These are phyloP conservation scores for Limonius californicus DNA, from an alignment of 1,140 invertebrate genomes.

Conservation along the genomic window DNA sequence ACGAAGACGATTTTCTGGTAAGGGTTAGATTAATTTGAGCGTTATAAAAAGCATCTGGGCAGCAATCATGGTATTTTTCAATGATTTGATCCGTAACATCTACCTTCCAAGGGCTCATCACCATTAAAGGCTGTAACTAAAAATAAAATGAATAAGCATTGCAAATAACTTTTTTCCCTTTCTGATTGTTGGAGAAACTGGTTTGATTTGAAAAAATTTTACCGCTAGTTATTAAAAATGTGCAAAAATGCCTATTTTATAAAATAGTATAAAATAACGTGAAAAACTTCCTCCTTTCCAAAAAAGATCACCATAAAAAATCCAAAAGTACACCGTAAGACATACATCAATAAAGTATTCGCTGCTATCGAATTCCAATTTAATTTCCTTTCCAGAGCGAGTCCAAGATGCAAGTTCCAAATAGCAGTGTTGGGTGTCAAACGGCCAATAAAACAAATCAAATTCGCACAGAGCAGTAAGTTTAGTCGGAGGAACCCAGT, in stretches of 20 bases:
- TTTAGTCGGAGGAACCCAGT: conserved; percentile 67
- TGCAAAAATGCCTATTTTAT: background rate
- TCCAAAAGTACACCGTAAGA: no score
- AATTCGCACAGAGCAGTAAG: conserved; percentile 64
- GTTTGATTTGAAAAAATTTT: no score
- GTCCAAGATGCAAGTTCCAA: conserved; percentile 58
- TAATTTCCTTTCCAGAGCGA: background rate
- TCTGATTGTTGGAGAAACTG: no score
- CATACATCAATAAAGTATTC: no score
- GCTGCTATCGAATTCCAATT: no score
- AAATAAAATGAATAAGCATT: no score
- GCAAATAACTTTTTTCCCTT: no score
- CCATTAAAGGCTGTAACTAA: no score
- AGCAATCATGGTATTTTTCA: background rate
- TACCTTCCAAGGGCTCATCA: background rate
- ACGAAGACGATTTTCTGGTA: background rate
- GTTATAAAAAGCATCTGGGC: background rate
- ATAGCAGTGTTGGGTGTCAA: conserved; percentile 65
- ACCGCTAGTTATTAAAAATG: no score
- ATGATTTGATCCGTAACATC: background rate
- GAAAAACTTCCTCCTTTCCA: no score
- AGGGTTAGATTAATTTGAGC: background rate
- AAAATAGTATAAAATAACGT: background rate
- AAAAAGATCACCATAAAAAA: no score
- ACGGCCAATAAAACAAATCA: conserved; percentile 68